phyloP scores from a whole-genome alignment of 2,888 invertebrate genomes.

The Cosmia pyralina region DNA sequence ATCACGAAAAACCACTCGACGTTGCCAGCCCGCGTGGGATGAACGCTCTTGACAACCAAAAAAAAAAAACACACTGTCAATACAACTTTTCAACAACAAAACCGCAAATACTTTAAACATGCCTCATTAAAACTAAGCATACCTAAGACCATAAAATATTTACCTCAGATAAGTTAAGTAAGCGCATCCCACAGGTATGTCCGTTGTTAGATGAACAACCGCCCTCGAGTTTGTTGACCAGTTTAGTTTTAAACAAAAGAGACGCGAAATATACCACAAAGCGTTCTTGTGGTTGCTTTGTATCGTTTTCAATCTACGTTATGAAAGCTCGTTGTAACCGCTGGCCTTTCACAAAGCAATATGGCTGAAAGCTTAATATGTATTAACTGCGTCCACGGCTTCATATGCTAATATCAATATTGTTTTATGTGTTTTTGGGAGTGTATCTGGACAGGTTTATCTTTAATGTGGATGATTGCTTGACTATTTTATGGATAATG shows the following conservation, averaged over 20 bases:
- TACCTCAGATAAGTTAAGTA: slow-evolving; percentile 34
- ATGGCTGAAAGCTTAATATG: slow-evolving; percentile 85
- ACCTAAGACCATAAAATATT: slow-evolving; percentile 30
- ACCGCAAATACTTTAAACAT: slow-evolving; percentile 41
- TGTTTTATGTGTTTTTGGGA: slow-evolving; percentile 54
- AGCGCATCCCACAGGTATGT: slow-evolving; percentile 67
- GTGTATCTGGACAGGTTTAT: slow-evolving; percentile 49
- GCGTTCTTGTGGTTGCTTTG: slow-evolving; percentile 87
- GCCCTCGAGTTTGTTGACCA: slow-evolving; percentile 68
- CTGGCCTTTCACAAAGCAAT: slow-evolving; percentile 84
- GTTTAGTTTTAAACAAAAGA: slow-evolving; percentile 73
- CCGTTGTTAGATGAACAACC: slow-evolving; percentile 74
- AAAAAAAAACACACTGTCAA: neutral
- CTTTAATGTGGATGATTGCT: slow-evolving; percentile 43
- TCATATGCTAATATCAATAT: slow-evolving; percentile 63
- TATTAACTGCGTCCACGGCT: slow-evolving; percentile 75
- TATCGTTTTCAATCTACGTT: slow-evolving; percentile 86
- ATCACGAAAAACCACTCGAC: no score
- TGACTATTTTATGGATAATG: slow-evolving; percentile 1
- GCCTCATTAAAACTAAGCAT: slow-evolving; percentile 46
- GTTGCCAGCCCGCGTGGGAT: no score
- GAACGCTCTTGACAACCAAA: no score
- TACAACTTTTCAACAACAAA: slow-evolving; percentile 22
- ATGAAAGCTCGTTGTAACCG: slow-evolving; percentile 83
- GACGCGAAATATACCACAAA: slow-evolving; percentile 85